These are phyloP conservation scores for Drosophila ezoana DNA, from an alignment of 2,888 invertebrate species.

Conservation along the genomic window DNA sequence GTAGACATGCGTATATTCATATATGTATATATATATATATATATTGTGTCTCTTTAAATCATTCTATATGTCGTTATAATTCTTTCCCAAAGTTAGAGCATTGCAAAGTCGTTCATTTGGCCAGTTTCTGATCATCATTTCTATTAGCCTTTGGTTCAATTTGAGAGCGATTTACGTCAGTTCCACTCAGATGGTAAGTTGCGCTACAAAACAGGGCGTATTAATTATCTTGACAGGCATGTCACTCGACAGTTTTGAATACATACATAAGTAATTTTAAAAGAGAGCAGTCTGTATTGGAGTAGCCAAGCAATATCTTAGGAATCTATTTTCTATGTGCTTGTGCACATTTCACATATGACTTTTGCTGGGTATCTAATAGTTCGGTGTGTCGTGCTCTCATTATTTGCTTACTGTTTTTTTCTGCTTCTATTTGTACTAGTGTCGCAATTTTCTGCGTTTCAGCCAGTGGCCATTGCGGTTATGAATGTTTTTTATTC, in stretches of 20 bases:
- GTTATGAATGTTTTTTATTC: constrained; percentile 66
- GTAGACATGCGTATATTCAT: too few relatives aligned
- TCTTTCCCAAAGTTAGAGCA: background rate
- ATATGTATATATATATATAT: too few relatives aligned
- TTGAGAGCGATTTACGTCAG: constrained; percentile 17
- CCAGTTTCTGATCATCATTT: background rate
- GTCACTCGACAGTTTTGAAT: too few relatives aligned
- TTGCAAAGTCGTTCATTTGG: background rate
- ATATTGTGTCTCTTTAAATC: too few relatives aligned
- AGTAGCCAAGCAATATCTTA: too few relatives aligned
- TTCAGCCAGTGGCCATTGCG: constrained; percentile 44
- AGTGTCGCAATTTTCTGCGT: constrained; percentile 63
- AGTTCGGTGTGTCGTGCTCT: constrained; percentile 2
- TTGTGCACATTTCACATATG: too few relatives aligned
- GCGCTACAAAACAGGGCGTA: background rate
- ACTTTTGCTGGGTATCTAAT: constrained; percentile 16
- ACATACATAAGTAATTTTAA: too few relatives aligned
- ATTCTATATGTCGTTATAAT: background rate
- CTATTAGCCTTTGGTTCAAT: constrained; percentile 26
- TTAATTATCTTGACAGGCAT: background rate
- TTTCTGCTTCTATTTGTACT: constrained; percentile 53
- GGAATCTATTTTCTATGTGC: too few relatives aligned
- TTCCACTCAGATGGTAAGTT: constrained; percentile 10
- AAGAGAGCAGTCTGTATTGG: too few relatives aligned
- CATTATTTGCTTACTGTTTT: constrained; percentile 24